phyloP scores from a whole-genome alignment of 2,797 vertebrate genomes.

The Poeciliopsis paucimaculata region DNA sequence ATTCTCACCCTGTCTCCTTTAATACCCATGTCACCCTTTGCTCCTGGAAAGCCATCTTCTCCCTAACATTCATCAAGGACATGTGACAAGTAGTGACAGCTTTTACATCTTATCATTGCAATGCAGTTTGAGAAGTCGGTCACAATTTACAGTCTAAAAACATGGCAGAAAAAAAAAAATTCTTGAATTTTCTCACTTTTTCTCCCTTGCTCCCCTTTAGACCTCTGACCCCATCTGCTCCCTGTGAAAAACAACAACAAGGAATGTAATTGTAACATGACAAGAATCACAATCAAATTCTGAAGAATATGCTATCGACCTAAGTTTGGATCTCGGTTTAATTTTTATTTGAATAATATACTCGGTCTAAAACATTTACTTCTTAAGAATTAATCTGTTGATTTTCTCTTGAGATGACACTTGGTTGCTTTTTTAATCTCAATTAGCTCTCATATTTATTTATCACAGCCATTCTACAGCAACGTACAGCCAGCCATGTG shows the following conservation, averaged over 20 bases:
- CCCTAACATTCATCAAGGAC: conserved; percentile 76
- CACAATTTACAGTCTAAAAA: conserved; percentile 22
- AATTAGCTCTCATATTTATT: conserved; percentile 53
- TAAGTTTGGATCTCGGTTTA: background rate
- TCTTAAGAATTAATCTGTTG: conserved; percentile 35
- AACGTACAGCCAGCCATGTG: conserved; percentile 3
- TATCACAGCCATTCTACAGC: conserved; percentile 31
- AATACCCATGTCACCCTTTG: conserved; percentile 89
- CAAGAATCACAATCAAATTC: conserved; percentile 12
- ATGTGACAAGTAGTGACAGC: conserved; percentile 30
- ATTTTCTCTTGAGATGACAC: conserved; percentile 54
- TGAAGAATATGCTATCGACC: background rate
- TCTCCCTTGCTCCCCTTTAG: conserved; percentile 92
- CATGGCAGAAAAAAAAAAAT: conserved; percentile 4
- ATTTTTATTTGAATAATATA: background rate
- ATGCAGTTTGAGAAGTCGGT: conserved; percentile 15
- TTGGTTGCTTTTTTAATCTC: conserved; percentile 33
- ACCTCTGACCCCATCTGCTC: conserved; percentile 90
- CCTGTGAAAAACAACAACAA: conserved; percentile 73
- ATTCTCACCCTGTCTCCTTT: conserved; percentile 88
- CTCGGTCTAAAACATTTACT: conserved; percentile 18
- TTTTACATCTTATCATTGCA: conserved; percentile 32
- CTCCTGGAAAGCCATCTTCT: conserved; percentile 91
- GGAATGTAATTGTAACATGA: background rate
- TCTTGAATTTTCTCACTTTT: conserved; percentile 80